Percentiles rank a stretch among this genome's conserved stretches.
Evolutionary conservation across 1,140 invertebrate species (phyloP).

Genomic region (Caenorhabditis brenneri): DNA sequence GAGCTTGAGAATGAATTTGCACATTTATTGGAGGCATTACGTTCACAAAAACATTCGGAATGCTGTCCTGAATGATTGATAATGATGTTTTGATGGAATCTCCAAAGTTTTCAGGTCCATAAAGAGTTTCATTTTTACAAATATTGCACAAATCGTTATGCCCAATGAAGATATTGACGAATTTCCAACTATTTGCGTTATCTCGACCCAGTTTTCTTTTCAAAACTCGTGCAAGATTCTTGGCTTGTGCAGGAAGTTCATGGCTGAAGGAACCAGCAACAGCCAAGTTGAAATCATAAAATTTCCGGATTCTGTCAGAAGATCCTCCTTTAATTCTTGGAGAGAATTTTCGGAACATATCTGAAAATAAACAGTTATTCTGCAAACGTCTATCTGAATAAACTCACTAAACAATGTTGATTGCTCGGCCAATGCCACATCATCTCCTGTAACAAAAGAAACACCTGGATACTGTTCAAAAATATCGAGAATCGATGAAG

Average conservation of each 20-base stretch:
- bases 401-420: conserved; percentile 2
- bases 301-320: background rate
- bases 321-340: background rate
- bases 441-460: conserved; percentile 32
- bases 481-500: background rate
- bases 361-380: background rate
- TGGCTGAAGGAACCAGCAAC: conserved; percentile 29
- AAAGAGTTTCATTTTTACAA: conserved; percentile 8
- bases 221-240: background rate
- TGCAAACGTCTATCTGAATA: background rate
- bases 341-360: conserved; percentile 20
- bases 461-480: conserved; percentile 15
- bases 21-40: conserved; percentile 41
- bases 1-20: conserved; percentile 29
- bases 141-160: conserved; percentile 41
- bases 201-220: background rate
- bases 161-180: conserved; percentile 45
- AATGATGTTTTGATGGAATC: background rate
- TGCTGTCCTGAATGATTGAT: background rate
- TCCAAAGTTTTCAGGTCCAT: background rate
- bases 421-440: background rate
- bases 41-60: conserved; percentile 34
- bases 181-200: conserved; percentile 5
- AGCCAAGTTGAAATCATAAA: conserved; percentile 25
- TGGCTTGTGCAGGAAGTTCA: background rate